Conservation (phyloP, 2,113 vertebrate genomes). For the Ptilonorhynchus violaceus region DNA sequence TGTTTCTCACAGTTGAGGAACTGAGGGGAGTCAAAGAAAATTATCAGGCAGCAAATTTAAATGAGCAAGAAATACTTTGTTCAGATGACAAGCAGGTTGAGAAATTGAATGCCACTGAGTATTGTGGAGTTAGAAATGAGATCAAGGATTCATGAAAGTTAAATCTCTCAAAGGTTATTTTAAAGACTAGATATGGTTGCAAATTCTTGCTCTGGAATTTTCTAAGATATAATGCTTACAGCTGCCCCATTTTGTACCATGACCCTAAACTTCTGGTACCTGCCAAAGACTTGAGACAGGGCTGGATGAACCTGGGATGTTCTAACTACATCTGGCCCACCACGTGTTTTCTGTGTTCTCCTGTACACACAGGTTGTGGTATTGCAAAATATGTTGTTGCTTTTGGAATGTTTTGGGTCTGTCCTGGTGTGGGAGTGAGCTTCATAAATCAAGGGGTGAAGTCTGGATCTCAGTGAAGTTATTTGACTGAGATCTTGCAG, state of each 20-base stretch:
- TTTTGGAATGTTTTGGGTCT: neutral
- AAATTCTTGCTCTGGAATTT: neutral
- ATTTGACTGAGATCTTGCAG: neutral
- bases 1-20: neutral
- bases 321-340: neutral
- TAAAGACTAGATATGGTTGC: accelerated
- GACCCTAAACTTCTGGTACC: neutral
- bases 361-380: accelerated
- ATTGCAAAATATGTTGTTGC: neutral
- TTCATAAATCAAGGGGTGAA: neutral
- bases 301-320: neutral
- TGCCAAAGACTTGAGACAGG: neutral
- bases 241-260: neutral
- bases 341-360: neutral
- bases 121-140: neutral
- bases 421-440: neutral
- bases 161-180: neutral
- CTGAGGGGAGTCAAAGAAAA: neutral
- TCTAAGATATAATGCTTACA: neutral
- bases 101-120: neutral
- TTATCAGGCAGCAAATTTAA: neutral
- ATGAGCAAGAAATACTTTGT: neutral
- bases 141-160: neutral
- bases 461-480: neutral
- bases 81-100: neutral